phyloP scores from a whole-genome alignment of 2,888 invertebrate species.

The Trichogramma dendrolimi region DNA sequence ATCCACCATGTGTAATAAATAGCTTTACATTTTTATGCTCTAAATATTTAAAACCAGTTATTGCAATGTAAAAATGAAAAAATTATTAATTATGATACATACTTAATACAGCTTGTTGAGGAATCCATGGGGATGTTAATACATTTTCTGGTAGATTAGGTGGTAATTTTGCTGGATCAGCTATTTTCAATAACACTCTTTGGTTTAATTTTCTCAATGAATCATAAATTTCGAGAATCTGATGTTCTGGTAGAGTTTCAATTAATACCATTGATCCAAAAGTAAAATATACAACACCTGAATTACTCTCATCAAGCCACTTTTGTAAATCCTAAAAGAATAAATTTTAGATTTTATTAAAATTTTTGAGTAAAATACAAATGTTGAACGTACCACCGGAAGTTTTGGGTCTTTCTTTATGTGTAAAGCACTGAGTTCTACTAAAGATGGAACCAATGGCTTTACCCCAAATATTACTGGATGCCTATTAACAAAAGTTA shows the following conservation, averaged over 20 bases:
- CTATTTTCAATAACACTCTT: conserved; percentile 40
- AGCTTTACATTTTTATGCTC: conserved; percentile 36
- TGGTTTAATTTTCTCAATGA: conserved; percentile 35
- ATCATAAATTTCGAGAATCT: conserved; percentile 33
- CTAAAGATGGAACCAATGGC: conserved; percentile 50
- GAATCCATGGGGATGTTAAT: conserved; percentile 37
- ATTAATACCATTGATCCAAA: conserved; percentile 45
- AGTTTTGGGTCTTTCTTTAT: conserved; percentile 40
- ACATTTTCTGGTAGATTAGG: conserved; percentile 41
- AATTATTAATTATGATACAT: conserved; percentile 17
- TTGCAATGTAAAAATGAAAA: neutral
- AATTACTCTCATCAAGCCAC: conserved; percentile 41
- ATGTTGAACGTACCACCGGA: conserved; percentile 28
- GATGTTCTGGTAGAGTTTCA: conserved; percentile 38
- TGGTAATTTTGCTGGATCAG: conserved; percentile 34
- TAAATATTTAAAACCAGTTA: conserved; percentile 12
- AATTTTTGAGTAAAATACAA: conserved; percentile 33
- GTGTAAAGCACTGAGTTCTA: conserved; percentile 58
- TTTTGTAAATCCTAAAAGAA: conserved; percentile 37
- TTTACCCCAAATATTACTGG: conserved; percentile 51
- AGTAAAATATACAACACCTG: conserved; percentile 43
- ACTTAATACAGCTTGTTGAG: conserved; percentile 40
- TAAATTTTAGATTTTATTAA: conserved; percentile 12
- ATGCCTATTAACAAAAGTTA: conserved; percentile 55
- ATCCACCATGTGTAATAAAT: conserved; percentile 47